These are phyloP conservation scores for Cylindroiulus punctatus DNA, from an alignment of 2,888 invertebrate genomes.

Conservation along the genomic window DNA sequence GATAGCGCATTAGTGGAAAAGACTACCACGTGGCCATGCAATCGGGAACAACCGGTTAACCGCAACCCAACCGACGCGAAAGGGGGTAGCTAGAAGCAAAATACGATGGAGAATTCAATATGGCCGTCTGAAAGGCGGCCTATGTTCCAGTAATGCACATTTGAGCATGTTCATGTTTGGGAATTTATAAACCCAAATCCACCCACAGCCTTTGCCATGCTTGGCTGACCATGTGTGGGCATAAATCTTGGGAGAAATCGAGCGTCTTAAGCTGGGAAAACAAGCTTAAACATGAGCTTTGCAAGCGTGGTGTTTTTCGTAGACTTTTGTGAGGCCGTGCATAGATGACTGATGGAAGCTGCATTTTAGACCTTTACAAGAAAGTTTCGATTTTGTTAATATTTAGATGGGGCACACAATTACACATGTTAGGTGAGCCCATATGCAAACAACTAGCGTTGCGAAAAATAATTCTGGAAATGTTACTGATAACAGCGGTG, in stretches of 20 bases:
- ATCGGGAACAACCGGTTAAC: too few species aligned
- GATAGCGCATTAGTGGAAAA: too few species aligned
- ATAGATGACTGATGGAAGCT: not conserved
- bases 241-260: not conserved
- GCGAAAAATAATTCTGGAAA: too few species aligned
- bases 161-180: not conserved
- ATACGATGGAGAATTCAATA: too few species aligned
- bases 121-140: too few species aligned
- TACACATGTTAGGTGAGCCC: not conserved
- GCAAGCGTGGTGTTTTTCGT: not conserved
- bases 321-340: not conserved
- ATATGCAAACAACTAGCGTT: too few species aligned
- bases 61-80: too few species aligned
- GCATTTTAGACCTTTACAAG: not conserved
- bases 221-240: not conserved
- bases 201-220: not conserved
- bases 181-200: not conserved
- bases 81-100: too few species aligned
- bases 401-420: not conserved
- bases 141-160: too few species aligned
- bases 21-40: too few species aligned
- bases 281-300: not conserved
- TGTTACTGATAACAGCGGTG: too few species aligned
- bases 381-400: not conserved
- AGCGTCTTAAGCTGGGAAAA: not conserved